Conservation (phyloP, 2,797 vertebrate species). For the Arnoldichthys spilopterus region DNA sequence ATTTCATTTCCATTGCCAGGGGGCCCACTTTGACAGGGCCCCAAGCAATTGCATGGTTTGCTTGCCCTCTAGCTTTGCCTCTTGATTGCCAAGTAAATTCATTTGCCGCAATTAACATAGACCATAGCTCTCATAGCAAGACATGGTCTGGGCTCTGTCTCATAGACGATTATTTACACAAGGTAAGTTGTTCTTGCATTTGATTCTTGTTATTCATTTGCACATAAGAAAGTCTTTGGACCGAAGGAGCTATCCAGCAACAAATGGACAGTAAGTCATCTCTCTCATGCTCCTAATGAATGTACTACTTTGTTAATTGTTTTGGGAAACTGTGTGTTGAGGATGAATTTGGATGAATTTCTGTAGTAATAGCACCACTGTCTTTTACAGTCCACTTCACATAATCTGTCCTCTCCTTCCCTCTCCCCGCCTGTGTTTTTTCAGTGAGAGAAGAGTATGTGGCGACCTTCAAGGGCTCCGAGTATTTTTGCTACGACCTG, state of each 20-base stretch:
- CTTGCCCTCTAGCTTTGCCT: neutral
- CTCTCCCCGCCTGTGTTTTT: slow-evolving; percentile 60
- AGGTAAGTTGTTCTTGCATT: slow-evolving; percentile 28
- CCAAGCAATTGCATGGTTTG: neutral
- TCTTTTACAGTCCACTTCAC: neutral
- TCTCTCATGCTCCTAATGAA: neutral
- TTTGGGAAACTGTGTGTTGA: neutral
- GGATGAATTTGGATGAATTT: neutral
- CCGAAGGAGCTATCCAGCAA: neutral
- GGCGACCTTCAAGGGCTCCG: slow-evolving; percentile 97
- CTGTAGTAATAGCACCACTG: neutral
- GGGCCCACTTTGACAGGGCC: neutral
- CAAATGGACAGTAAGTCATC: slow-evolving; percentile 40
- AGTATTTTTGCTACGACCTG: slow-evolving; percentile 99
- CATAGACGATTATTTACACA: slow-evolving; percentile 22
- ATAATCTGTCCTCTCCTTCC: too few species aligned
- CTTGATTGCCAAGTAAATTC: neutral
- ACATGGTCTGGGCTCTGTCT: slow-evolving; percentile 28
- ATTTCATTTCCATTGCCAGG: neutral
- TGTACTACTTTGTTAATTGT: neutral
- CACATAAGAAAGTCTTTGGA: slow-evolving; percentile 29
- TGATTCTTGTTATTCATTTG: slow-evolving; percentile 3
- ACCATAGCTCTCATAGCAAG: slow-evolving; percentile 47
- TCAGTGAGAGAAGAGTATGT: slow-evolving; percentile 97
- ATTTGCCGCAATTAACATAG: slow-evolving; percentile 47